phyloP scores from a whole-genome alignment of 2,113 vertebrate species.

The Lagenorhynchus albirostris region DNA sequence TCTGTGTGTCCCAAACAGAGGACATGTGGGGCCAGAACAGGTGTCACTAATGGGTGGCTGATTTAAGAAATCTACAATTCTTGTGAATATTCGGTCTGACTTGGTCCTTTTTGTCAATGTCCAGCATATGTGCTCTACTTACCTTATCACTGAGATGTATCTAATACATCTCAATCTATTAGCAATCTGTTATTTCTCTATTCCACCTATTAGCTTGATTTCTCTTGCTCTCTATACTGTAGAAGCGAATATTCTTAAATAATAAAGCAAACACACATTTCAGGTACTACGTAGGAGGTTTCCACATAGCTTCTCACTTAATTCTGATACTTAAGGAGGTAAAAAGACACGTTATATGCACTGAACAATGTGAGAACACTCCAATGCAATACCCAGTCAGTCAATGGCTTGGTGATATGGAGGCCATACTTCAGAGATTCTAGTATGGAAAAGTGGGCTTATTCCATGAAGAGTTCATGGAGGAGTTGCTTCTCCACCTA shows the following conservation, averaged over 20 bases:
- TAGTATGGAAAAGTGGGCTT: neutral
- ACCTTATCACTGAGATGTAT: neutral
- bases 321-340: neutral
- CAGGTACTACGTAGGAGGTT: neutral
- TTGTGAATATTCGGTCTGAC: neutral
- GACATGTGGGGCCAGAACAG: neutral
- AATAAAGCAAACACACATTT: neutral
- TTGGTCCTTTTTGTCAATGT: neutral
- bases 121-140: neutral
- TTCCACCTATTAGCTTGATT: neutral
- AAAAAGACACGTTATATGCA: neutral
- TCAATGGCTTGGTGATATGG: neutral
- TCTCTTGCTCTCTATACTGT: neutral
- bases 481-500: neutral
- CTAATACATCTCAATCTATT: neutral
- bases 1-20: neutral
- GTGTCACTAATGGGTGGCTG: neutral
- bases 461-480: neutral
- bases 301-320: neutral
- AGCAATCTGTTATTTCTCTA: neutral
- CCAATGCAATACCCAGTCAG: neutral
- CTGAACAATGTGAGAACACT: neutral
- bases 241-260: neutral
- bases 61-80: neutral
- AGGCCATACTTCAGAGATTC: neutral